phyloP scores from a whole-genome alignment of 2,888 invertebrate genomes.

The Orthonychiurus folsomi region DNA sequence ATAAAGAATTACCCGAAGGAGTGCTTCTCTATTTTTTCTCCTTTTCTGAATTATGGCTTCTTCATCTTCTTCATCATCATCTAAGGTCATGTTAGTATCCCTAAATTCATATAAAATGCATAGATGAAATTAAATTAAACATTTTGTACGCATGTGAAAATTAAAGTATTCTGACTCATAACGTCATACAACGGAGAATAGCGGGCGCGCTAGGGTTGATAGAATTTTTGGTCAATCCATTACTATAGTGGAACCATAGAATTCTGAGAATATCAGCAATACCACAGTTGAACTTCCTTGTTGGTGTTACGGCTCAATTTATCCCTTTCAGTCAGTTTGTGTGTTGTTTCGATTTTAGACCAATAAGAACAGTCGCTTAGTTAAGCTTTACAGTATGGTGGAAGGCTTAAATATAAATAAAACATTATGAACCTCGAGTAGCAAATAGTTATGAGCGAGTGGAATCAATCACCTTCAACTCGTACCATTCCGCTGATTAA shows the following conservation, averaged over 20 bases:
- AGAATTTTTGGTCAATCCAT: background rate
- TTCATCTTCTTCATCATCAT: slow-evolving; percentile 78
- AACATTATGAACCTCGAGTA: background rate
- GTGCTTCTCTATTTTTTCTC: slow-evolving; percentile 75
- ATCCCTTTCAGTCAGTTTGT: background rate
- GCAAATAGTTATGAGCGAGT: too few species aligned
- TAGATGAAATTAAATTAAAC: background rate
- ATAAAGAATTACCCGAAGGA: slow-evolving; percentile 59
- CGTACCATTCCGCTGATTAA: too few species aligned
- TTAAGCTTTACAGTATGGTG: background rate
- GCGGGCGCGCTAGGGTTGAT: background rate
- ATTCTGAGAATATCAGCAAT: background rate
- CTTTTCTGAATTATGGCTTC: slow-evolving; percentile 83
- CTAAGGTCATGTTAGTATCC: slow-evolving; percentile 56
- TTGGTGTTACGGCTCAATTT: background rate
- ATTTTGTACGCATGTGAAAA: too few species aligned
- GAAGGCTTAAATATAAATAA: background rate
- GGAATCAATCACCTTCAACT: too few species aligned
- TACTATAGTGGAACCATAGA: background rate
- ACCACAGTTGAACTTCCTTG: background rate
- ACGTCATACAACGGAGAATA: slow-evolving; percentile 10
- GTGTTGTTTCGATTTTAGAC: background rate
- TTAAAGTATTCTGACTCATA: background rate
- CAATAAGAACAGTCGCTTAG: background rate
- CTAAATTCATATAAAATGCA: slow-evolving; percentile 13